Evolutionary conservation across 2,113 vertebrate species (phyloP).

Genomic region (Plecturocebus donacophilus): DNA sequence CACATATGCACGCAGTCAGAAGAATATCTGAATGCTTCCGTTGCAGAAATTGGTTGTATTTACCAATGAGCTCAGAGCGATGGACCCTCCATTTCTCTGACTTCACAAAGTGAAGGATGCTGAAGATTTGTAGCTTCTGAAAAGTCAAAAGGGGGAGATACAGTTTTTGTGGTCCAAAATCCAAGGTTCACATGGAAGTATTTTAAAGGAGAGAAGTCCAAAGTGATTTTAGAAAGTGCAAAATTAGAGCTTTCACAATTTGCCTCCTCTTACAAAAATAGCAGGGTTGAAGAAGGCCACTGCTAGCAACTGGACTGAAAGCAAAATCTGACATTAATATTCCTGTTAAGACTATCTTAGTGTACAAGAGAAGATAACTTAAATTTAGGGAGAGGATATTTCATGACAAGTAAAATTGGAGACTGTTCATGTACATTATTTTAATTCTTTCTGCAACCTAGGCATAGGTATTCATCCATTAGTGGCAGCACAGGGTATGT

Average conservation of each 20-base stretch:
- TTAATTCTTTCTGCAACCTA: not conserved
- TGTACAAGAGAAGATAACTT: not conserved
- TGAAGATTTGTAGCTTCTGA: not conserved
- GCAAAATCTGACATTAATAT: not conserved
- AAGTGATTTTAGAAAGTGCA: not conserved
- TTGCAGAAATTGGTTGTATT: not conserved
- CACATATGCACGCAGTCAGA: fast-evolving
- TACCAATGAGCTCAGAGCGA: not conserved
- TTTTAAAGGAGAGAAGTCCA: not conserved
- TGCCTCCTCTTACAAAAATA: not conserved
- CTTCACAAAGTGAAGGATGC: not conserved
- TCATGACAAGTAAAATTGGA: not conserved
- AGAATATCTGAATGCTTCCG: fast-evolving
- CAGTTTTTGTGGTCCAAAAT: not conserved
- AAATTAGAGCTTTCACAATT: not conserved
- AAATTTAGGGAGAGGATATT: not conserved
- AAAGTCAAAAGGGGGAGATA: not conserved
- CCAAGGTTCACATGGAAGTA: not conserved
- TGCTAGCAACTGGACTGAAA: not conserved
- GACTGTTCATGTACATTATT: not conserved
- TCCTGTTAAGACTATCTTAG: not conserved
- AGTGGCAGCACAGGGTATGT: not conserved
- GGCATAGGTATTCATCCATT: not conserved
- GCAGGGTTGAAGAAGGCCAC: not conserved
- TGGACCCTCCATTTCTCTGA: not conserved